These are phyloP conservation scores for Lacerta viridis DNA, from an alignment of 2,797 vertebrate species.

Conservation along the genomic window DNA sequence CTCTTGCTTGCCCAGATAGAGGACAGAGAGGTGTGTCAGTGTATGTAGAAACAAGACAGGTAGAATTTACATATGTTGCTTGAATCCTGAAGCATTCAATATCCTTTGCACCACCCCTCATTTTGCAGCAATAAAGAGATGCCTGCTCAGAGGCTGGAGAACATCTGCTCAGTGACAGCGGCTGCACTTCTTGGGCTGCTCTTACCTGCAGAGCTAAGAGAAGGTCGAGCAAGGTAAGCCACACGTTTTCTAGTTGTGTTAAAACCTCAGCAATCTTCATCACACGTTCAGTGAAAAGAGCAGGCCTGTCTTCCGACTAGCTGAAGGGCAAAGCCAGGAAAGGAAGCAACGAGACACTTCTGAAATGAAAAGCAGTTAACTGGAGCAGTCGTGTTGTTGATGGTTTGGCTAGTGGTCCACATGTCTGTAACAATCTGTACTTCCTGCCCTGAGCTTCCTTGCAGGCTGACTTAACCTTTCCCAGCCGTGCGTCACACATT, in stretches of 20 bases:
- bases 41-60: too few relatives aligned
- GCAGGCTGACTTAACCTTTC: conserved; percentile 59
- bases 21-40: too few relatives aligned
- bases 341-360: conserved; percentile 31
- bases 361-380: conserved; percentile 64
- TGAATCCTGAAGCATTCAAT: neutral
- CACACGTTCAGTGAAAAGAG: conserved; percentile 47
- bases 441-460: conserved; percentile 60
- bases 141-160: conserved; percentile 13
- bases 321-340: conserved; percentile 56
- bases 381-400: conserved; percentile 46
- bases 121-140: conserved; percentile 3
- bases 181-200: conserved; percentile 31
- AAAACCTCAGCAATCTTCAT: conserved; percentile 43
- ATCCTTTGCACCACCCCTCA: neutral
- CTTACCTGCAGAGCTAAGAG: neutral
- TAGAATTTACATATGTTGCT: too few relatives aligned
- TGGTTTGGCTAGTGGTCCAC: conserved; percentile 46
- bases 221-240: conserved; percentile 46
- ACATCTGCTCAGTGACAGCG: conserved; percentile 17
- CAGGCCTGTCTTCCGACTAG: conserved; percentile 55
- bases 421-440: conserved; percentile 36
- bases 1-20: too few relatives aligned
- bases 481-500: conserved; percentile 17
- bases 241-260: neutral